A percentile compares a stretch with the other conserved stretches of the same genome.
These are phyloP conservation scores for Fopius arisanus DNA, from an alignment of 1,140 invertebrate genomes.

Conservation along the genomic window DNA sequence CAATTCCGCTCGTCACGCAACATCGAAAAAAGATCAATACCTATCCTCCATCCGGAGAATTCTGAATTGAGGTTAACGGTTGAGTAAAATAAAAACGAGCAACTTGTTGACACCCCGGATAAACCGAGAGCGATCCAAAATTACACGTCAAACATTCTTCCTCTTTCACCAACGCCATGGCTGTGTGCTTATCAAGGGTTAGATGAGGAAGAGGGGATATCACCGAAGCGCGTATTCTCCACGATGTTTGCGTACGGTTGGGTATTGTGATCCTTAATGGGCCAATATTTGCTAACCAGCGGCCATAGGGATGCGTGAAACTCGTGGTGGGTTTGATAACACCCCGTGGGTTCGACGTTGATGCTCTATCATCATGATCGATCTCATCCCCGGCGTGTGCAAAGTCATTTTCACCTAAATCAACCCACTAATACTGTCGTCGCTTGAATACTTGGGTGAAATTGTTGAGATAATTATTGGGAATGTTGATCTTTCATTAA, in stretches of 20 bases:
- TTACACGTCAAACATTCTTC: background rate
- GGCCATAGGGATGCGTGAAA: constrained; percentile 31
- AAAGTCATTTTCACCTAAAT: constrained; percentile 12
- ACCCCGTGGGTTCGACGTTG: background rate
- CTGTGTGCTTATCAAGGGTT: background rate
- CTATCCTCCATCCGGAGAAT: background rate
- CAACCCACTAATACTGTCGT: background rate
- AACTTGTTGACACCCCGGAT: background rate
- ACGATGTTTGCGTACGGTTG: constrained; percentile 29
- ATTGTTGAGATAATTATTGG: too few relatives aligned
- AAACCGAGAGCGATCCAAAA: background rate
- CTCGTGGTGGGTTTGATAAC: constrained; percentile 26
- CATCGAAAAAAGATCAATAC: background rate
- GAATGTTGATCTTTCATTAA: too few relatives aligned
- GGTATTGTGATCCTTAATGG: constrained; percentile 50
- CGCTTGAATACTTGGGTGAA: background rate
- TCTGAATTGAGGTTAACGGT: background rate
- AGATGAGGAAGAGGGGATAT: background rate
- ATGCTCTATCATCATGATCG: constrained; percentile 5
- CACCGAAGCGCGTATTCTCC: background rate
- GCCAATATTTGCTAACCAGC: constrained; percentile 46
- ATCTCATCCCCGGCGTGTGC: background rate
- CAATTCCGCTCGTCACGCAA: too few relatives aligned
- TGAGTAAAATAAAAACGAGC: background rate
- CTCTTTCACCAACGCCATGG: background rate